phyloP scores from a whole-genome alignment of 2,888 invertebrate species.

The Therioaphis trifolii region DNA sequence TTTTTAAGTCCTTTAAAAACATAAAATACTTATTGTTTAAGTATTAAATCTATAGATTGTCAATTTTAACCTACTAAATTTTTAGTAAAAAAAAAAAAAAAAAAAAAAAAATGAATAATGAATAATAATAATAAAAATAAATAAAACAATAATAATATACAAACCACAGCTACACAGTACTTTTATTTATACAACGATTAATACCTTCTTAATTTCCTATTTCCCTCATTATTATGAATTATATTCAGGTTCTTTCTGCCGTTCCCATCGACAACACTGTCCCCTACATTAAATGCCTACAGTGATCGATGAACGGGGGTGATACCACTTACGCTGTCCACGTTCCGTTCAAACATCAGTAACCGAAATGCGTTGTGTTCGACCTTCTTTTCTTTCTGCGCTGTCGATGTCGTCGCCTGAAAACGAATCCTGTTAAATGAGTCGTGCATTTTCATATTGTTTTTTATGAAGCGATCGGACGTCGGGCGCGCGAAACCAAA shows the following conservation, averaged over 20 bases:
- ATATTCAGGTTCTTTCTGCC: conserved; percentile 1
- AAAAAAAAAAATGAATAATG: background rate
- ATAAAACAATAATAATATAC: background rate
- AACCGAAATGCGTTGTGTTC: background rate
- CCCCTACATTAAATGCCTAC: background rate
- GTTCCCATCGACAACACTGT: conserved; percentile 22
- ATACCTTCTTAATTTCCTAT: conserved; percentile 15
- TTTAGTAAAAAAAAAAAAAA: background rate
- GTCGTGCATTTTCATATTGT: too few relatives aligned
- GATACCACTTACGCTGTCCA: conserved; percentile 13
- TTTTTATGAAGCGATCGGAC: too few relatives aligned
- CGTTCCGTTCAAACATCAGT: conserved; percentile 5
- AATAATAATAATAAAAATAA: too few relatives aligned
- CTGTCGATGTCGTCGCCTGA: too few relatives aligned
- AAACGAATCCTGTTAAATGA: too few relatives aligned
- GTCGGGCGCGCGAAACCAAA: too few relatives aligned
- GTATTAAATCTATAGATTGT: conserved; percentile 56
- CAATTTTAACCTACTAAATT: conserved; percentile 50
- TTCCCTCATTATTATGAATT: background rate
- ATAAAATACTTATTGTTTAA: conserved; percentile 25
- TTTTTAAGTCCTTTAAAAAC: background rate
- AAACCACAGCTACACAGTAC: background rate
- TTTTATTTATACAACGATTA: conserved; percentile 31
- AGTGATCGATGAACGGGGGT: conserved; percentile 45
- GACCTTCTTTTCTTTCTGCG: too few relatives aligned